A percentile compares a stretch with the other conserved stretches of the same genome.
phyloP scores from a whole-genome alignment of 2,797 vertebrate species.

The Benthosema pterotum region DNA sequence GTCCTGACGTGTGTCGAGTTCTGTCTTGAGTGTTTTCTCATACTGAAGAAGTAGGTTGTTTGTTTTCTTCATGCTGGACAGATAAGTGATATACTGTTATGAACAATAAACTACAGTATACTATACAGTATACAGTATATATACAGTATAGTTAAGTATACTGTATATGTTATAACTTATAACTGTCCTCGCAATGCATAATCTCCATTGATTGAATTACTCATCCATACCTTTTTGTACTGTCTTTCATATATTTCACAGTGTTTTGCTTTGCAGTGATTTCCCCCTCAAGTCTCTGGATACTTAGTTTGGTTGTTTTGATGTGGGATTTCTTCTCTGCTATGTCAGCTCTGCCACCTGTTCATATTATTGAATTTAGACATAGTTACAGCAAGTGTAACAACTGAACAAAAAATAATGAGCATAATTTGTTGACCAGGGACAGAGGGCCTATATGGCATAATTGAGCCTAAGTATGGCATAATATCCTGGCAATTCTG shows the following conservation, averaged over 20 bases:
- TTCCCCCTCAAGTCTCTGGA: conserved; percentile 67
- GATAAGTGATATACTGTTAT: conserved; percentile 11
- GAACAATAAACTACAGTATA: not conserved
- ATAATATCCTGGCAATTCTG: too few relatives aligned
- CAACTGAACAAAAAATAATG: too few relatives aligned
- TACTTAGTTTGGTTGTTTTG: conserved; percentile 39
- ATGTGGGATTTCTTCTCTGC: conserved; percentile 61
- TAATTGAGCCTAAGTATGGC: too few relatives aligned
- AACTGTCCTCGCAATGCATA: not conserved
- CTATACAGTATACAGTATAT: too few relatives aligned
- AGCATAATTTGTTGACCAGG: too few relatives aligned
- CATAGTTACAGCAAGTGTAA: not conserved
- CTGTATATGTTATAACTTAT: not conserved
- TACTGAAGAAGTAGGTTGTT: conserved; percentile 71
- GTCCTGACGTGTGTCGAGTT: conserved; percentile 67
- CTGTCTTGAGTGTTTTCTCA: conserved; percentile 71
- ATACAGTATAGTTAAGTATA: too few relatives aligned
- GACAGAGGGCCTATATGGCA: too few relatives aligned
- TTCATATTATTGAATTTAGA: not conserved
- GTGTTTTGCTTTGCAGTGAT: conserved; percentile 60
- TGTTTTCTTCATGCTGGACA: conserved; percentile 65
- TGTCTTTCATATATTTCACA: conserved; percentile 59
- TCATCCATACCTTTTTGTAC: conserved; percentile 65
- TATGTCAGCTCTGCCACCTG: conserved; percentile 67
- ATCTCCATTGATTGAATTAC: not conserved